These are phyloP conservation scores for Synergus japonicus DNA, from an alignment of 2,888 invertebrate genomes.

Conservation along the genomic window DNA sequence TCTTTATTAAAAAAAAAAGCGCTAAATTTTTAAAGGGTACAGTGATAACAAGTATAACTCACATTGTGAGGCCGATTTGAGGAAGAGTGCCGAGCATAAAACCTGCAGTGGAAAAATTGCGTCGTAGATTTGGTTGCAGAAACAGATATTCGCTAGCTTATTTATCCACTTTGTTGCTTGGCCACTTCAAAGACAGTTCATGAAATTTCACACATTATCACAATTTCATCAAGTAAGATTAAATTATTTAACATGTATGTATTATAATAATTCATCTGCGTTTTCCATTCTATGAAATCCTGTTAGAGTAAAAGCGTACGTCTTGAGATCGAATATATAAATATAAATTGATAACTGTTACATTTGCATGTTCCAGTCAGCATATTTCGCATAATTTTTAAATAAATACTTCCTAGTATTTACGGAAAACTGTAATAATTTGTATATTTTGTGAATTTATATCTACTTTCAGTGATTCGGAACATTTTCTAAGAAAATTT, in stretches of 20 bases:
- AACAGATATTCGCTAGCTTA: background rate
- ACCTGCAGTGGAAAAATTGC: background rate
- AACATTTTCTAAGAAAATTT: background rate
- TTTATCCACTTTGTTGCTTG: conserved; percentile 5
- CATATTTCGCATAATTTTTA: background rate
- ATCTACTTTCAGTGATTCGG: background rate
- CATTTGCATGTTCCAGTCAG: background rate
- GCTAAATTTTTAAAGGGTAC: background rate
- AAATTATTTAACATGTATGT: conserved; percentile 27
- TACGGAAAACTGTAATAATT: background rate
- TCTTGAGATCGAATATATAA: background rate
- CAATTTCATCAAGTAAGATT: conserved; percentile 6
- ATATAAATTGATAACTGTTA: background rate
- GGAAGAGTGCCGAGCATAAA: conserved; percentile 23
- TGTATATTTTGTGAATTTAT: background rate
- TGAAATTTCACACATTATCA: background rate
- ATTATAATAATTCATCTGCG: conserved; percentile 10
- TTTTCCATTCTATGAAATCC: background rate
- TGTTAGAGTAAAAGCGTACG: background rate
- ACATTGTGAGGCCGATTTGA: background rate
- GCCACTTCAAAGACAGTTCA: background rate
- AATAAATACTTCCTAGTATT: background rate
- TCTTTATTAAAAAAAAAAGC: conserved; percentile 81
- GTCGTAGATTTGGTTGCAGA: background rate
- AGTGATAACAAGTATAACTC: conserved; percentile 2